Percentiles rank a stretch among this genome's conserved stretches.
phyloP scores from a whole-genome alignment of 2,888 invertebrate genomes.

The Crossocerus cetratus region DNA sequence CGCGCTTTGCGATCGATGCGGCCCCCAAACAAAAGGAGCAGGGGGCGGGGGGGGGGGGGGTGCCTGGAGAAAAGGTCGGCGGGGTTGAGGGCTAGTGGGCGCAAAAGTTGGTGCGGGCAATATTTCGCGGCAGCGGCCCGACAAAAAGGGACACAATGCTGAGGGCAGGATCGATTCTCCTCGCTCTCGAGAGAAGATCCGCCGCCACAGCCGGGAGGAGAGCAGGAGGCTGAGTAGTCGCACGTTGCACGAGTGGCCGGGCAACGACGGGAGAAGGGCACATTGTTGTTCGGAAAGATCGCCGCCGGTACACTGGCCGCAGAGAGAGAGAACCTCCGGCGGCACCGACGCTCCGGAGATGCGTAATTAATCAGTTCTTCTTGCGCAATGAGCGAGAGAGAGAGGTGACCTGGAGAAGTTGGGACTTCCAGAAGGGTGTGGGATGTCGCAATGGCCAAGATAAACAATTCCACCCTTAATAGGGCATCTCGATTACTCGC shows the following conservation, averaged over 20 bases:
- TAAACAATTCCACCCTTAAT: too few species aligned
- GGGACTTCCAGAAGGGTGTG: too few species aligned
- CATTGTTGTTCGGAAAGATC: constrained; percentile 57
- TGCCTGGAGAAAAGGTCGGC: constrained; percentile 38
- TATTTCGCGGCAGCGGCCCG: constrained; percentile 69
- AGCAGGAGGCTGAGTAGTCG: constrained; percentile 37
- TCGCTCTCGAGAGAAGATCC: constrained; percentile 63
- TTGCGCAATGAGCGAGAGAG: constrained; percentile 37
- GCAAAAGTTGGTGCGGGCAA: constrained; percentile 65
- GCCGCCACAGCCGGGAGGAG: constrained; percentile 46
- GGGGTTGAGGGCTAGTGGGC: constrained; percentile 55
- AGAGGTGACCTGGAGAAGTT: background rate
- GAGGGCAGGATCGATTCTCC: constrained; percentile 74
- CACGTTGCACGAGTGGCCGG: constrained; percentile 38
- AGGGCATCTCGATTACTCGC: too few species aligned
- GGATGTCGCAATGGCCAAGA: too few species aligned
- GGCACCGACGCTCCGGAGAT: constrained; percentile 64
- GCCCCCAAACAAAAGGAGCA: constrained; percentile 32
- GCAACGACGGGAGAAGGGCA: constrained; percentile 42
- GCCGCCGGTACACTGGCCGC: constrained; percentile 27
- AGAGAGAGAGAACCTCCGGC: constrained; percentile 65
- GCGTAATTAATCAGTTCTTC: constrained; percentile 73
- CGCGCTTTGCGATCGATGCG: constrained; percentile 27
- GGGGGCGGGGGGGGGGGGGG: constrained; percentile 12
- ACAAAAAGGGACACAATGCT: constrained; percentile 75